phyloP scores from a whole-genome alignment of 2,888 invertebrate species.

The Xestoiulus laeticollis region DNA sequence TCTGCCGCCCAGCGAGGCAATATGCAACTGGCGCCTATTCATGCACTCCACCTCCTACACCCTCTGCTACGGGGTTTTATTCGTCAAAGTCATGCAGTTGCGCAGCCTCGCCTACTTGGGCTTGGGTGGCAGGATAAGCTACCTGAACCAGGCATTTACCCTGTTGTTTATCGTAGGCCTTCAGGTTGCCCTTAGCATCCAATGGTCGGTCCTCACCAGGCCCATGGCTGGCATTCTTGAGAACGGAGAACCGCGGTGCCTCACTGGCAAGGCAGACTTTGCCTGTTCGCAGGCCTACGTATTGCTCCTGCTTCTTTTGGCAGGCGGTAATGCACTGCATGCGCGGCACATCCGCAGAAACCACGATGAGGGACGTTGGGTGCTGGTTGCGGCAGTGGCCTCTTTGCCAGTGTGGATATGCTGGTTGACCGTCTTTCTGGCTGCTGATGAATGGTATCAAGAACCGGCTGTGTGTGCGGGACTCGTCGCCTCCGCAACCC shows the following conservation, averaged over 20 bases:
- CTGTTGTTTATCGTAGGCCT: slow-evolving; percentile 57
- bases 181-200: slow-evolving; percentile 61
- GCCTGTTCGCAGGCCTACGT: slow-evolving; percentile 61
- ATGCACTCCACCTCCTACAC: slow-evolving; percentile 62
- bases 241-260: slow-evolving; percentile 58
- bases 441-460: slow-evolving; percentile 57
- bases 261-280: slow-evolving; percentile 59
- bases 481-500: slow-evolving; percentile 60
- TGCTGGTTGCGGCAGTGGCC: slow-evolving; percentile 60
- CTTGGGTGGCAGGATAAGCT: slow-evolving; percentile 61
- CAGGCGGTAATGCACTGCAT: slow-evolving; percentile 61
- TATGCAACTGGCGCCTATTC: slow-evolving; percentile 61
- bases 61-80: slow-evolving; percentile 63
- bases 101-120: slow-evolving; percentile 63
- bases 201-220: slow-evolving; percentile 60
- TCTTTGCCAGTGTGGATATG: slow-evolving; percentile 60
- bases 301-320: slow-evolving; percentile 59
- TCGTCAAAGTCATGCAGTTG: slow-evolving; percentile 64
- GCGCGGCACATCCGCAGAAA: slow-evolving; percentile 62
- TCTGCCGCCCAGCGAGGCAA: slow-evolving; percentile 60
- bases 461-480: slow-evolving; percentile 62
- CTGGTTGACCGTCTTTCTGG: slow-evolving; percentile 53
- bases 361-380: slow-evolving; percentile 63
- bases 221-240: slow-evolving; percentile 46
- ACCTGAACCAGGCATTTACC: slow-evolving; percentile 55